Percentiles rank a stretch among this genome's conserved stretches.
phyloP scores from a whole-genome alignment of 2,797 vertebrate genomes.

The Crocodylus rhombifer region DNA sequence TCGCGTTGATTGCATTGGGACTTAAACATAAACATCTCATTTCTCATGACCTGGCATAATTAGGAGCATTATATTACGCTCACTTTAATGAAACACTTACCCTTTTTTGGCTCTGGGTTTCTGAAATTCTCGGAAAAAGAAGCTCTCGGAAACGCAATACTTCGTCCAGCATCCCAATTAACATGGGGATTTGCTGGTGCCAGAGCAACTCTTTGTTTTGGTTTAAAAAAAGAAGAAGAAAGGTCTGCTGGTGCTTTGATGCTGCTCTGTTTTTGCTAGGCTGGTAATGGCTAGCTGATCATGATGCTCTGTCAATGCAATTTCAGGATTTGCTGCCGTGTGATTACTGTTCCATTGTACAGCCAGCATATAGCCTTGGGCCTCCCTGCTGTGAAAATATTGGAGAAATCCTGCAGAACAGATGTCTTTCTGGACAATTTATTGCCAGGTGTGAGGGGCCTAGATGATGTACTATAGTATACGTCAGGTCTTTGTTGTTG shows the following conservation, averaged over 20 bases:
- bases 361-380: background rate
- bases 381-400: background rate
- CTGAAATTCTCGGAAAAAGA: no score
- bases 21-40: background rate
- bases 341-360: background rate
- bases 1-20: rapidly evolving
- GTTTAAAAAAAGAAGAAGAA: background rate
- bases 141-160: background rate
- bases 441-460: background rate
- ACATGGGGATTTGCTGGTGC: background rate
- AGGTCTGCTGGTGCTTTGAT: background rate
- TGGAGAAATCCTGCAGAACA: background rate
- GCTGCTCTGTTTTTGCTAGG: background rate
- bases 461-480: background rate
- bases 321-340: background rate
- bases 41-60: background rate
- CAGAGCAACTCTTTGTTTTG: background rate
- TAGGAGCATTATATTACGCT: rapidly evolving
- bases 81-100: background rate
- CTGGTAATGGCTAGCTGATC: background rate
- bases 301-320: background rate
- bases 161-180: background rate
- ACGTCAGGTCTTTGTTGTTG: background rate
- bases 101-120: background rate
- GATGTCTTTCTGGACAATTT: background rate